Percentiles rank a stretch among this genome's conserved stretches.
Conservation (phyloP, 2,888 invertebrate species). For the Hypena proboscidalis region DNA sequence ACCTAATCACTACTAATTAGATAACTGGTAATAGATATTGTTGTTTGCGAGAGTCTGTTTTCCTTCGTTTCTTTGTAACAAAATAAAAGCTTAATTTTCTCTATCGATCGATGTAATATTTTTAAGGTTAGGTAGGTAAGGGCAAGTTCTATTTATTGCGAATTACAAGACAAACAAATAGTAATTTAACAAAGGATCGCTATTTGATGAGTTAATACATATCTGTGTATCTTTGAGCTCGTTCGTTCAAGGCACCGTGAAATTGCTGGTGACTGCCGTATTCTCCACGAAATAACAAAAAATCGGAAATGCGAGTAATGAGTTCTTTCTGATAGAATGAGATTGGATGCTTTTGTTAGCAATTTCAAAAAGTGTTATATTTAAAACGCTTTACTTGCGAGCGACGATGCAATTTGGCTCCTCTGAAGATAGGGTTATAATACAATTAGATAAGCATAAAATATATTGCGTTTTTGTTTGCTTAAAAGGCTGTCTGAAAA, state of each 20-base stretch:
- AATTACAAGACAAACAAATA: slow-evolving; percentile 23
- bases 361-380: slow-evolving; percentile 35
- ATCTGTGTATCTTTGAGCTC: slow-evolving; percentile 44
- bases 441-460: too few relatives aligned
- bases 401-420: slow-evolving; percentile 1
- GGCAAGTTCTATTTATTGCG: slow-evolving; percentile 7
- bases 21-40: too few relatives aligned
- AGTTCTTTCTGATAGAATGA: slow-evolving; percentile 38
- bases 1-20: too few relatives aligned
- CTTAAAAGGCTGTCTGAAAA: too few relatives aligned
- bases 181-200: slow-evolving; percentile 28
- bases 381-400: slow-evolving; percentile 21
- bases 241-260: slow-evolving; percentile 54
- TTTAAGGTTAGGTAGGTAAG: too few relatives aligned
- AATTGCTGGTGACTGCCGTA: slow-evolving; percentile 51
- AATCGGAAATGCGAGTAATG: slow-evolving; percentile 46
- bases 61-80: neutral
- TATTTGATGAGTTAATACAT: slow-evolving; percentile 41
- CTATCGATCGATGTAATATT: too few relatives aligned
- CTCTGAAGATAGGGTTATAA: neutral
- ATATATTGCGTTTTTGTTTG: too few relatives aligned
- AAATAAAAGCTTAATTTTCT: too few relatives aligned
- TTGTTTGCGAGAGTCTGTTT: too few relatives aligned
- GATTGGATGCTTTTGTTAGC: slow-evolving; percentile 42
- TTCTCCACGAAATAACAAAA: slow-evolving; percentile 44